Evolutionary conservation across 2,888 invertebrate genomes (phyloP).

Genomic region (Spisula solida): DNA sequence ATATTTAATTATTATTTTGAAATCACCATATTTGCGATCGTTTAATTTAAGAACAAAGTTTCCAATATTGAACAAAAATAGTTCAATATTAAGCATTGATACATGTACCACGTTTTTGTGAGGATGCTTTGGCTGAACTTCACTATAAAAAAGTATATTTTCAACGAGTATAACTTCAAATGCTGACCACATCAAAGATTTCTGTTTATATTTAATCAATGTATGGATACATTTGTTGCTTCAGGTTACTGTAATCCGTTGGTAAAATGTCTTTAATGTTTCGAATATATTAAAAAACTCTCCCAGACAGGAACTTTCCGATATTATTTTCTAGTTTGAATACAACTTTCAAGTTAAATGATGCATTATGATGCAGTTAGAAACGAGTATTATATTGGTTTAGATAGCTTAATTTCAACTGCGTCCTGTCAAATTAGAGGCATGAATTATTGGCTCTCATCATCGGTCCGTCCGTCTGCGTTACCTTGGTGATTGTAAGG

Average conservation of each 20-base stretch:
- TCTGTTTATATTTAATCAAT: neutral
- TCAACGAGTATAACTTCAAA: neutral
- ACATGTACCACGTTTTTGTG: no score
- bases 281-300: neutral
- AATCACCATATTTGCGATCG: no score
- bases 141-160: no score
- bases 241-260: neutral
- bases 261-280: neutral
- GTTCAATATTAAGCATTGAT: neutral
- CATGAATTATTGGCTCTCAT: no score
- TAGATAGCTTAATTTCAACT: neutral
- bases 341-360: neutral
- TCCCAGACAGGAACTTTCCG: neutral
- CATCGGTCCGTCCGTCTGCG: no score
- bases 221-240: neutral
- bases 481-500: no score
- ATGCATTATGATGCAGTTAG: neutral
- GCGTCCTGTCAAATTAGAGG: neutral
- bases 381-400: neutral
- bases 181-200: slow-evolving; percentile 4
- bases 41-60: no score
- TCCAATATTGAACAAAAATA: neutral
- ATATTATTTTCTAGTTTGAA: neutral
- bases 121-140: neutral
- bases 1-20: no score